These are phyloP conservation scores for Muscidifurax raptorellus DNA, from an alignment of 1,140 invertebrate genomes.

Conservation along the genomic window DNA sequence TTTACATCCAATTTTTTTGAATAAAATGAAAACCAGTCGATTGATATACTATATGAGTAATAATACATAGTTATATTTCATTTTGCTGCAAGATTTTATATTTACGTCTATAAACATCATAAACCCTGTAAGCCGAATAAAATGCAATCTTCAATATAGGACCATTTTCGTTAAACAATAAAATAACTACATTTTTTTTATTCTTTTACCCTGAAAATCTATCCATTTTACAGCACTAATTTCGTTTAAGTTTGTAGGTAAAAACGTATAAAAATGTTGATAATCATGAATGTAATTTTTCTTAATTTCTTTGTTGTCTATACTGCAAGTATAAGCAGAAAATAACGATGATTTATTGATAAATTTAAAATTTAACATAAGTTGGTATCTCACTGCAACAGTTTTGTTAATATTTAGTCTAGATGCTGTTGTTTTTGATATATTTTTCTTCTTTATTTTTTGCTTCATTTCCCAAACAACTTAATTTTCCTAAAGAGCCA, in stretches of 20 bases:
- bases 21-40: not conserved
- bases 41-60: not conserved
- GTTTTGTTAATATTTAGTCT: conserved; percentile 2
- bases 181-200: not conserved
- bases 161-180: not conserved
- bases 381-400: not conserved
- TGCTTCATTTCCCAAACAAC: not conserved
- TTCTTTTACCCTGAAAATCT: not conserved
- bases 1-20: too few species aligned
- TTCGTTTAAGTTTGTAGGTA: not conserved
- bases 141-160: not conserved
- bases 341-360: not conserved
- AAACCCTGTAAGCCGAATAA: not conserved
- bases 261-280: not conserved
- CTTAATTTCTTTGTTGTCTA: not conserved
- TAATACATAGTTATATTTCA: not conserved
- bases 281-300: not conserved
- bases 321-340: not conserved
- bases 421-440: not conserved
- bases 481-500: not conserved
- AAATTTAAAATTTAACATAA: not conserved
- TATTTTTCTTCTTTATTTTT: not conserved
- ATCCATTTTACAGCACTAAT: not conserved
- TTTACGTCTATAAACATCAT: not conserved
- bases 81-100: too few species aligned